phyloP scores from a whole-genome alignment of 2,113 vertebrate genomes.

The Lipophrys pholis region DNA sequence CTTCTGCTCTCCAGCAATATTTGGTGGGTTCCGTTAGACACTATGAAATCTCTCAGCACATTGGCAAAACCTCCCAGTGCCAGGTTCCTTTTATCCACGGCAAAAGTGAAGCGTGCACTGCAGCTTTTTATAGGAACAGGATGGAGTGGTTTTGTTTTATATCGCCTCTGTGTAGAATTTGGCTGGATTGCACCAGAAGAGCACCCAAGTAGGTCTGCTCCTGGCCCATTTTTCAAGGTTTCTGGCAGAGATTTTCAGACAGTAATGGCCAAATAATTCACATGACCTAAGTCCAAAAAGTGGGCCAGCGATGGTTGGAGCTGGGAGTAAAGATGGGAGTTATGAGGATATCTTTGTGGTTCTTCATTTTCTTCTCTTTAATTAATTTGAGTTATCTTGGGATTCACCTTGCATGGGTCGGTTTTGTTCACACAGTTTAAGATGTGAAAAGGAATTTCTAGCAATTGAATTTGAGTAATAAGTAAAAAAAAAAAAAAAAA shows the following conservation, averaged over 20 bases:
- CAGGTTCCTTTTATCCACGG: neutral
- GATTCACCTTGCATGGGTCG: neutral
- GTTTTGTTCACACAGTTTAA: neutral
- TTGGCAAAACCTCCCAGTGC: conserved; percentile 1
- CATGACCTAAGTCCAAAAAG: neutral
- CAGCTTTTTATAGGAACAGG: neutral
- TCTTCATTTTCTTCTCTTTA: neutral
- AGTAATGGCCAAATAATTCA: neutral
- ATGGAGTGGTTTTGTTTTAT: neutral
- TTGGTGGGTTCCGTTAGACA: conserved; percentile 17
- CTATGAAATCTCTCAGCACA: neutral
- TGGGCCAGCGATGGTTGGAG: neutral
- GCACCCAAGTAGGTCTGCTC: neutral
- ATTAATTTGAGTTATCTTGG: neutral
- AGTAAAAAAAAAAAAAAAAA: no score
- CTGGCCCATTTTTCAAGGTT: conserved; percentile 8
- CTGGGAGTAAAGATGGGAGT: neutral
- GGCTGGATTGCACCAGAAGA: conserved; percentile 1
- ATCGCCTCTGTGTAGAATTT: conserved; percentile 10
- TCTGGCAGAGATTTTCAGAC: conserved; percentile 7
- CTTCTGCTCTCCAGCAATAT: conserved; percentile 23
- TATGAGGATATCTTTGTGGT: neutral
- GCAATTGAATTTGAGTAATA: no score
- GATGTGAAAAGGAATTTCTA: no score
- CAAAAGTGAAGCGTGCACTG: conserved; percentile 1